A percentile compares a stretch with the other conserved stretches of the same genome.
phyloP scores from a whole-genome alignment of 2,113 vertebrate species.

The Herpetotheres cachinnans region DNA sequence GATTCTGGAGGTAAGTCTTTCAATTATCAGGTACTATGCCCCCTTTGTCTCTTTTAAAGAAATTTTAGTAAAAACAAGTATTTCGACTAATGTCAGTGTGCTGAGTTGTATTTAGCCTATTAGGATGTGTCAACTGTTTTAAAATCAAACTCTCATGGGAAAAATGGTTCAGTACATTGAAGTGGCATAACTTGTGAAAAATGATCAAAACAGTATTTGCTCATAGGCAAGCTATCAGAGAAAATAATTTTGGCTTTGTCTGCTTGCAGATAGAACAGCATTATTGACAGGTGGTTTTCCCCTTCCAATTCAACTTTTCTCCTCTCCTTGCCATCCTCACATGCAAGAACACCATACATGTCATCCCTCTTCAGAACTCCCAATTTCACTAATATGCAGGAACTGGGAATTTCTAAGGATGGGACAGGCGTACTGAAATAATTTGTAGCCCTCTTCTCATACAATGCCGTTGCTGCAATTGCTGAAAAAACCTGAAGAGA shows the following conservation, averaged over 20 bases:
- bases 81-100: not conserved
- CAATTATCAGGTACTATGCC: not conserved
- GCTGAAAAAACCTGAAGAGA: not conserved
- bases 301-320: not conserved
- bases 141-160: not conserved
- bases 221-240: not conserved
- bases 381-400: not conserved
- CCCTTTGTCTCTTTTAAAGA: not conserved
- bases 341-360: not conserved
- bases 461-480: not conserved
- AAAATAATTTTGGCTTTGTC: not conserved
- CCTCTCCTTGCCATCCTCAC: not conserved
- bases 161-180: not conserved
- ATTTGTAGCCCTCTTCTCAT: not conserved
- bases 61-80: not conserved
- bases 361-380: not conserved
- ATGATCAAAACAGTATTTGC: not conserved
- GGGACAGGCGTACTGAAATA: not conserved
- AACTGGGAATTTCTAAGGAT: not conserved
- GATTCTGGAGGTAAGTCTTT: not conserved
- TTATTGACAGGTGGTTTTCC: accelerated
- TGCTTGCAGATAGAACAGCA: not conserved
- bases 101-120: not conserved
- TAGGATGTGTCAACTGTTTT: not conserved
- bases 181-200: not conserved